These are phyloP conservation scores for Lasioglossum villosulum DNA, from an alignment of 2,888 invertebrate species.

Conservation along the genomic window DNA sequence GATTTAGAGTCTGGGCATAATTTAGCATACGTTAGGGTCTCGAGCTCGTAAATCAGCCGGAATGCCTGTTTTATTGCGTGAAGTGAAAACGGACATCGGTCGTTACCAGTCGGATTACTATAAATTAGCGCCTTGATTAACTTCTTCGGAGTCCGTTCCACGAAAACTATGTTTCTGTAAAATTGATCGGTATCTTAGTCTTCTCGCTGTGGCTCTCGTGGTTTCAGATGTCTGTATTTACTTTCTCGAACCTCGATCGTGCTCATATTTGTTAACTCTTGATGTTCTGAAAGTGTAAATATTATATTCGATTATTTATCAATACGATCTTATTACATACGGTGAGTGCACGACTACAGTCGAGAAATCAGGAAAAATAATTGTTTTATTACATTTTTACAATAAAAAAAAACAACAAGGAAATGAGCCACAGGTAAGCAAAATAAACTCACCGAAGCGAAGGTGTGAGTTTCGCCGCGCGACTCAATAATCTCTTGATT, in stretches of 20 bases:
- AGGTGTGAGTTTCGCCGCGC: background rate
- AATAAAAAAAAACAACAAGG: background rate
- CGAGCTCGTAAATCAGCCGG: background rate
- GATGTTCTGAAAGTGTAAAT: background rate
- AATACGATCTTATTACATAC: background rate
- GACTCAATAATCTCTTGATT: background rate
- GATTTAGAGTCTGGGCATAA: slow-evolving; percentile 9
- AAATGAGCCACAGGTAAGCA: background rate
- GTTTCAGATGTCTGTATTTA: background rate
- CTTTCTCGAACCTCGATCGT: background rate
- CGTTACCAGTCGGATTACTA: background rate
- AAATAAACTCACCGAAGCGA: background rate
- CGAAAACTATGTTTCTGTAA: background rate
- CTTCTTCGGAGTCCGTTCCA: background rate
- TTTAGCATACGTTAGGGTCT: background rate
- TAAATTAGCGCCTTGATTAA: slow-evolving; percentile 20
- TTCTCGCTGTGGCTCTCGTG: too few relatives aligned
- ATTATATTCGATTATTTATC: background rate
- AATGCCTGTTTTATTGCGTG: slow-evolving; percentile 4
- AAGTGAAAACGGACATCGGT: slow-evolving; percentile 11
- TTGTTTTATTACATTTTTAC: background rate
- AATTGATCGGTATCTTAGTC: background rate
- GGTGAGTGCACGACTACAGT: background rate
- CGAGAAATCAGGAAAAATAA: background rate
- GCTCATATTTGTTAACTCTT: background rate